Base-by-base conservation (phyloP, 1,140 invertebrate species). In the Microvelia longipes region DNA sequence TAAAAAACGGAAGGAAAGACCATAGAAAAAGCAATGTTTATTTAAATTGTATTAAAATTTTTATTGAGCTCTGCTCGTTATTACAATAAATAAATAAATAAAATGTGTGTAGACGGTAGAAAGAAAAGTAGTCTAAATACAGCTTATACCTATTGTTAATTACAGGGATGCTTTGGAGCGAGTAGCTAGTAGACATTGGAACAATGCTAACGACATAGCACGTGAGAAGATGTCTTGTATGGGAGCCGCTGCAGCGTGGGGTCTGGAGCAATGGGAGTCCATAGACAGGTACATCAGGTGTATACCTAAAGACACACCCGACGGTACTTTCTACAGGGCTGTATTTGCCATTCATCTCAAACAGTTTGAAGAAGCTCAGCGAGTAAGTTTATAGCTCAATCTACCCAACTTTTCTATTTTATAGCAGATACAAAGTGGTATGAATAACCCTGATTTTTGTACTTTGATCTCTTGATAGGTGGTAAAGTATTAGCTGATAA, bases 221-320 rank as follows among this genome's bases (percentile, higher is more conserved):
- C 87, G 89, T 71, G 86, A 89, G 65, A 88, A 89, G 76, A 94
- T 98, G 80, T 90, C 94, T 0, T 86, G 92, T 66, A 88, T 98
- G 83, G 94, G 95, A 0, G 89, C 95, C 0, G 91, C 95, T 0
- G 92, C 96, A 2, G 90, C 94, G 0, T 99, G 96, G 95, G 96
- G 95, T 19, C 81, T 98, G 2, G 88, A 87, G 30, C 87, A 93
- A 73, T 99, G 94, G 93, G 88, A 93, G 28, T 88, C 87, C 13
- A 96, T 99, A 93, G 88, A 92, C 73, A 85, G 82, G 73, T 97
- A 96, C 77, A 91, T 94, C 0, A 83, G 85, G 1, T 85, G 89
- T 68, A 90, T 98, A 72, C 92, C 94, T 0, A 85, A 89, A 74
- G 93, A 94, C 69, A 90, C 88, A 0, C 93, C 93, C 78, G 96